Percentiles rank a stretch among this genome's conserved stretches.
phyloP scores from a whole-genome alignment of 53 echinoderm and acorn worm species.

The Arbacia lixula region DNA sequence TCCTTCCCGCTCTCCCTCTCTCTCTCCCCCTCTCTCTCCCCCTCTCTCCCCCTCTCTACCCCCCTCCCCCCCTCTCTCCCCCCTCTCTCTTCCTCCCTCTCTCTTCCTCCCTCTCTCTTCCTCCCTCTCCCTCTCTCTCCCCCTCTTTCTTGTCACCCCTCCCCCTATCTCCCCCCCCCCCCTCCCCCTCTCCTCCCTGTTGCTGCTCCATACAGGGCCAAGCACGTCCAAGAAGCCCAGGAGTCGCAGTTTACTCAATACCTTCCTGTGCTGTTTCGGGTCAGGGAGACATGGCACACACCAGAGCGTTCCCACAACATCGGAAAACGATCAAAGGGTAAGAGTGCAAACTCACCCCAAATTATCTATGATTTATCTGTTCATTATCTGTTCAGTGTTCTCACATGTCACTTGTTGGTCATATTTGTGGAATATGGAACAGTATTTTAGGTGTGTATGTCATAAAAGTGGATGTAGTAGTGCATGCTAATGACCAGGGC shows the following conservation, averaged over 20 bases:
- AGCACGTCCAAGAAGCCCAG: constrained; percentile 77
- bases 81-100: constrained; percentile 1
- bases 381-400: no score
- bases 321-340: constrained; percentile 55
- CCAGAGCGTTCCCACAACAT: constrained; percentile 42
- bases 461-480: no score
- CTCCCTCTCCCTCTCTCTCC: background rate
- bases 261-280: constrained; percentile 98
- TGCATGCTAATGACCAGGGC: no score
- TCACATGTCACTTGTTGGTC: no score
- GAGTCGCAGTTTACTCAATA: constrained; percentile 91
- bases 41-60: background rate
- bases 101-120: background rate
- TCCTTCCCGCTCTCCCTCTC: background rate
- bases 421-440: no score
- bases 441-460: no score
- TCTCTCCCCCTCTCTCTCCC: background rate
- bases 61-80: background rate
- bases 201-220: constrained; percentile 12
- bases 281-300: constrained; percentile 56
- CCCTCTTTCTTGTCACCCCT: background rate
- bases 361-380: no score
- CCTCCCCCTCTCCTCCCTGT: background rate
- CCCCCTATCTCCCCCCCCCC: background rate
- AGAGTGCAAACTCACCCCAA: no score